Percentiles rank a stretch among this genome's conserved stretches.
These are phyloP conservation scores for Myotis davidii DNA, from an alignment of 2,113 vertebrate species.

Conservation along the genomic window DNA sequence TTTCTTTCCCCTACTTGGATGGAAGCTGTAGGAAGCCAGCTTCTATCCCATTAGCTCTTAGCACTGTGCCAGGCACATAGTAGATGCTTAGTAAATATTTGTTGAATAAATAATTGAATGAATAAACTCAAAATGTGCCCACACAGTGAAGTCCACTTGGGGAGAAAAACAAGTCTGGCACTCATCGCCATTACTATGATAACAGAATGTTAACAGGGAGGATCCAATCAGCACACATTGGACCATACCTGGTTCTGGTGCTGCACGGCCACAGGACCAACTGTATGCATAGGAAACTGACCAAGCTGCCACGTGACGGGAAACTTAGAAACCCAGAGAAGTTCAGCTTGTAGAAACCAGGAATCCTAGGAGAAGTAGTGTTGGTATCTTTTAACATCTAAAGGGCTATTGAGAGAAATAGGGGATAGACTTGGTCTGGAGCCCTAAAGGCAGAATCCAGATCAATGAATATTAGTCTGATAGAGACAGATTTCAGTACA, in stretches of 20 bases:
- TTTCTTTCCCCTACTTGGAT: not conserved
- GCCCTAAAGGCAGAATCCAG: not conserved
- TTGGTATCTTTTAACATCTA: not conserved
- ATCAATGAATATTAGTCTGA: not conserved
- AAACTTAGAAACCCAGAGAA: not conserved
- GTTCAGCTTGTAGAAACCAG: not conserved
- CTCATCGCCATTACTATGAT: not conserved
- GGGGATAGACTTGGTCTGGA: not conserved
- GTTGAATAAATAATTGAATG: not conserved
- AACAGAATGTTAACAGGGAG: not conserved
- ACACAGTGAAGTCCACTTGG: not conserved
- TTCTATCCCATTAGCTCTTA: not conserved
- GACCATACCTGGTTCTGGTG: not conserved
- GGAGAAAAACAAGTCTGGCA: not conserved
- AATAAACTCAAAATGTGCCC: not conserved
- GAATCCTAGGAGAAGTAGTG: not conserved
- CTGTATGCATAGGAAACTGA: not conserved
- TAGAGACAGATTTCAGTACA: not conserved
- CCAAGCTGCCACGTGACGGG: not conserved
- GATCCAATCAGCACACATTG: accelerated
- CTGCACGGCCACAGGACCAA: not conserved
- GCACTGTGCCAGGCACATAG: not conserved
- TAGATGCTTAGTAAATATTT: not conserved
- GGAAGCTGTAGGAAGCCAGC: not conserved
- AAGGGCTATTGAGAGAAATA: not conserved